Base-by-base conservation (phyloP, 2,797 vertebrate genomes). In the Phataginus tetradactyla region DNA sequence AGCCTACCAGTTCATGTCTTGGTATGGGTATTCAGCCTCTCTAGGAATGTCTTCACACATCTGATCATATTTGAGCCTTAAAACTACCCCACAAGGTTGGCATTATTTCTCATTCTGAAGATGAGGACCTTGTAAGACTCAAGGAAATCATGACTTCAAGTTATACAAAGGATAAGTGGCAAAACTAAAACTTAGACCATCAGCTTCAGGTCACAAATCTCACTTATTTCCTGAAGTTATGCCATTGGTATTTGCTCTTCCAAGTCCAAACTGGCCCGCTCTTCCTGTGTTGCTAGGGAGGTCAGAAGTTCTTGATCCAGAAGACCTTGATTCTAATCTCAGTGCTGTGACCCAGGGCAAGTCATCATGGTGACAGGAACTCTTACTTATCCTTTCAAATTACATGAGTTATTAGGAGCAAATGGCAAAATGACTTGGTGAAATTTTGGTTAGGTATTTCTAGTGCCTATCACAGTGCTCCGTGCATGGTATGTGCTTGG, bases 91-190 rank as follows among this genome's bases (percentile, higher is more conserved):
- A 15, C 29, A 51, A 29, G 10, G 66, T 57, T 32, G 37, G n/a
- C 72, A 25, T 74, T 63, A 37, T 53, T 86, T 94, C 59, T 93
- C 51, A 66, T 91, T 83, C 84, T 79, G 71, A 90, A 74, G 13
- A 45, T 57, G 25, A 10, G 34, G 49, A 71, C 34, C 42, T 7
- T 61, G 10, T 86, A 57, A 84, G 51, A 45, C 59, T 92, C 29
- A 20, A 1, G 20, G 49, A 81, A 53, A 29, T 90, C 37, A 2
- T 89, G 74, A 59, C 64, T 81, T 78, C 10, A 15, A 59, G 71
- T 74, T 18, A 14, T n/a, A 45, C 2, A 42, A 5, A 32, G 39
- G 37, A 11, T 51, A 42, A 27, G 4, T n/a, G 29, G 21, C 63
- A 78, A 37, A 80, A 34, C 3, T 15, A 15, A 20, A 49, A 45